Evolutionary conservation across 2,888 invertebrate species (phyloP).

Genomic region (Hypomecis atomaria): DNA sequence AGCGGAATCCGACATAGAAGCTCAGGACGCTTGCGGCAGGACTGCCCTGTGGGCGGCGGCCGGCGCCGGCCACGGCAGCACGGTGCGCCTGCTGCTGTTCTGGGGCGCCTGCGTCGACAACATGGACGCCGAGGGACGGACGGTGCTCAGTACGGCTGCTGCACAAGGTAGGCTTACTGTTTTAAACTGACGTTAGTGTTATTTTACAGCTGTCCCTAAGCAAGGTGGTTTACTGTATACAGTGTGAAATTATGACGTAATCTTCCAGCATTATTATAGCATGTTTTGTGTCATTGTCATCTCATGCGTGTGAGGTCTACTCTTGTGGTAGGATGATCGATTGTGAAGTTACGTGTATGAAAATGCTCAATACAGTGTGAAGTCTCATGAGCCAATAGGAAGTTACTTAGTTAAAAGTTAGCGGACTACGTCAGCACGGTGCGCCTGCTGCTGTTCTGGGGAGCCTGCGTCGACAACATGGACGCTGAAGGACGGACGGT

Average conservation of each 20-base stretch:
- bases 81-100: slow-evolving; percentile 94
- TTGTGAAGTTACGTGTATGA: too few relatives aligned
- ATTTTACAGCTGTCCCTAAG: too few relatives aligned
- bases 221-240: too few relatives aligned
- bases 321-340: too few relatives aligned
- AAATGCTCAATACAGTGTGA: too few relatives aligned
- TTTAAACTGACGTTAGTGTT: too few relatives aligned
- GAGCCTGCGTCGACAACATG: slow-evolving; percentile 97
- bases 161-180: slow-evolving; percentile 86
- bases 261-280: too few relatives aligned
- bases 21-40: slow-evolving; percentile 91
- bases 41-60: slow-evolving; percentile 97
- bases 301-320: too few relatives aligned
- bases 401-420: too few relatives aligned
- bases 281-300: too few relatives aligned
- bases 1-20: slow-evolving; percentile 96
- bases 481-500: slow-evolving; percentile 97
- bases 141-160: slow-evolving; percentile 93
- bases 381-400: too few relatives aligned
- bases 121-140: slow-evolving; percentile 97
- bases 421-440: slow-evolving; percentile 96
- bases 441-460: slow-evolving; percentile 95
- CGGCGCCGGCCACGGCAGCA: slow-evolving; percentile 94
- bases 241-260: too few relatives aligned
- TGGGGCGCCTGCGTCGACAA: slow-evolving; percentile 98